Evolutionary conservation across 2,888 invertebrate genomes (phyloP).

Genomic region (Belgica antarctica): DNA sequence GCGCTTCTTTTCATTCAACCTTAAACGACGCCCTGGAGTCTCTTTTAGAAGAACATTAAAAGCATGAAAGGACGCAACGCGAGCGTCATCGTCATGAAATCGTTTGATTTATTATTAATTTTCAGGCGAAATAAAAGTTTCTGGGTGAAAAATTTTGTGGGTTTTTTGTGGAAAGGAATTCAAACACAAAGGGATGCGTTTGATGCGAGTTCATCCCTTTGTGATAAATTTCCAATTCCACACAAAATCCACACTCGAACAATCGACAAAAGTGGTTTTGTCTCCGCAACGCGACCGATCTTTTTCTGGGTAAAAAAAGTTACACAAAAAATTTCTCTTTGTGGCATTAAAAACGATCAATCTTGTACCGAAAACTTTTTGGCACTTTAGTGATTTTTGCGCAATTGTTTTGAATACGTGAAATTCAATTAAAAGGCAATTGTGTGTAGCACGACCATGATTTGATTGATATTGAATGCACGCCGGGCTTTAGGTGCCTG

Average conservation of each 20-base stretch:
- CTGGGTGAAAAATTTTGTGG: slow-evolving; percentile 22
- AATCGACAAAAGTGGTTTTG: neutral
- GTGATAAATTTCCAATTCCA: slow-evolving; percentile 24
- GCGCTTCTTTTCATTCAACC: slow-evolving; percentile 1
- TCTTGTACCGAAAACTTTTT: slow-evolving; percentile 8
- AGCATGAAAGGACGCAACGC: neutral
- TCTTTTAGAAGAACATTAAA: neutral
- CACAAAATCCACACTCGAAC: neutral
- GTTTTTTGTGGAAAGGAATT: neutral
- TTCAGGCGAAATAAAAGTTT: slow-evolving; percentile 10
- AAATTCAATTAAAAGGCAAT: slow-evolving; percentile 37
- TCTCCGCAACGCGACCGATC: slow-evolving; percentile 15
- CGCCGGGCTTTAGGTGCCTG: no score
- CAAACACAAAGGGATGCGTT: neutral
- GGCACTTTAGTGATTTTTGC: slow-evolving; percentile 18
- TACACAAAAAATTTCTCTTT: neutral
- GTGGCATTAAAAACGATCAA: slow-evolving; percentile 11
- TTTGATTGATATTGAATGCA: slow-evolving; percentile 33
- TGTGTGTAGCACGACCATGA: slow-evolving; percentile 6
- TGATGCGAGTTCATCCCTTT: slow-evolving; percentile 27
- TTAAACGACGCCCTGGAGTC: neutral
- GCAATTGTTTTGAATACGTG: slow-evolving; percentile 29
- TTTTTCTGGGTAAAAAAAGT: slow-evolving; percentile 14
- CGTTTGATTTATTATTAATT: slow-evolving; percentile 23
- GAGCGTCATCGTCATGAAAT: slow-evolving; percentile 3